Evolutionary conservation across 1,140 invertebrate species (phyloP).

Genomic region (Dryas iulia): DNA sequence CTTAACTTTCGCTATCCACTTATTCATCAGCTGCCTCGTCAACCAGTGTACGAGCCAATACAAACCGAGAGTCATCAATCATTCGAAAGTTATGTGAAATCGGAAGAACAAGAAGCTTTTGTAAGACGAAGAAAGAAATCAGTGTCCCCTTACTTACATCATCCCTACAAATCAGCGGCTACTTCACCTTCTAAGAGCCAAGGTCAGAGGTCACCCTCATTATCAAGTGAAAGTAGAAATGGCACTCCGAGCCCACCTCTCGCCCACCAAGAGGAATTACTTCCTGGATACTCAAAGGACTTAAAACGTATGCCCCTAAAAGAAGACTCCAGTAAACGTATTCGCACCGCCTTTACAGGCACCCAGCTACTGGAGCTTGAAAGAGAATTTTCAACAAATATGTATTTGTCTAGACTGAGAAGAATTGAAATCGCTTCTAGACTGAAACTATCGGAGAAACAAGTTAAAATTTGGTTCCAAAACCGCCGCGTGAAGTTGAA

Average conservation of each 20-base stretch:
- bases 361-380: constrained; percentile 95
- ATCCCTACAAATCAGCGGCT: constrained; percentile 70
- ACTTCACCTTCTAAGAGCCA: constrained; percentile 69
- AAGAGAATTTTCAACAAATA: constrained; percentile 94
- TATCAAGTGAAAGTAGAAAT: constrained; percentile 77
- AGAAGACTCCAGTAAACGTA: constrained; percentile 87
- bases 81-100: constrained; percentile 53
- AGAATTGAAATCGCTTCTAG: constrained; percentile 96
- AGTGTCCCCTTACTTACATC: constrained; percentile 67
- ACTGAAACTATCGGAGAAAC: constrained; percentile 93
- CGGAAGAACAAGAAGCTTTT: constrained; percentile 60
- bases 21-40: constrained; percentile 60
- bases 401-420: constrained; percentile 93
- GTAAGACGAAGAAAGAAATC: constrained; percentile 66
- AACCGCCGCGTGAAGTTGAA: constrained; percentile 95
- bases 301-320: constrained; percentile 66
- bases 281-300: constrained; percentile 69
- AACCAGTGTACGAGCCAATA: constrained; percentile 47
- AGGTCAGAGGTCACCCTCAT: constrained; percentile 63
- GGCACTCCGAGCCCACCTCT: constrained; percentile 82
- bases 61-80: constrained; percentile 41
- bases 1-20: constrained; percentile 67
- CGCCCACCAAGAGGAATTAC: constrained; percentile 76
- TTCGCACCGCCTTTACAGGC: constrained; percentile 95
- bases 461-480: constrained; percentile 98